Percentiles rank a stretch among this genome's conserved stretches.
phyloP scores from a whole-genome alignment of 2,797 vertebrate species.

The Cyprinella venusta region DNA sequence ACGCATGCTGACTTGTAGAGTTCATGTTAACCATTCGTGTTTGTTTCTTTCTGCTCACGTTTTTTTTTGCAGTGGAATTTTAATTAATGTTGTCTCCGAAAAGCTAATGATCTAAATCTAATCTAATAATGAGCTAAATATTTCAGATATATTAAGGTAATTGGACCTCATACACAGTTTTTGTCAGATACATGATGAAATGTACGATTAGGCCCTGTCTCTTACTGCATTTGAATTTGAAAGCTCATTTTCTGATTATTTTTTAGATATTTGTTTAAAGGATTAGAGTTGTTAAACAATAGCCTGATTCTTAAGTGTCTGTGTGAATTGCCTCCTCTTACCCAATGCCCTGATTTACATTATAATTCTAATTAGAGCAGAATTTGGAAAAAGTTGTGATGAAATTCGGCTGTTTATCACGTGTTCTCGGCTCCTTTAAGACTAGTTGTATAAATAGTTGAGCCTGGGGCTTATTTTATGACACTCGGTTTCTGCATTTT shows the following conservation, averaged over 20 bases:
- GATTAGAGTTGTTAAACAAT: not conserved
- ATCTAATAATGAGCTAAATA: not conserved
- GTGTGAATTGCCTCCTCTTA: not conserved
- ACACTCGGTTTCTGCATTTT: not conserved
- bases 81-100: not conserved
- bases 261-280: not conserved
- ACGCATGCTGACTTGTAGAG: no score
- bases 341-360: not conserved
- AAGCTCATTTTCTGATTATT: slow-evolving; percentile 7
- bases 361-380: not conserved
- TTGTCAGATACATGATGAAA: not conserved
- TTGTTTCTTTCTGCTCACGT: not conserved
- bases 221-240: not conserved
- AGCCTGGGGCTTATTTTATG: not conserved
- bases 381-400: not conserved
- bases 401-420: not conserved
- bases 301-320: not conserved
- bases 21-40: not conserved
- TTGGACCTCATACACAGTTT: not conserved
- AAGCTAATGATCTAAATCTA: not conserved
- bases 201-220: not conserved
- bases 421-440: not conserved
- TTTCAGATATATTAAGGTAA: not conserved
- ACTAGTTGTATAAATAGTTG: not conserved
- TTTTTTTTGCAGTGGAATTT: not conserved